phyloP scores from a whole-genome alignment of 2,113 vertebrate genomes.

The Pelecanus crispus region DNA sequence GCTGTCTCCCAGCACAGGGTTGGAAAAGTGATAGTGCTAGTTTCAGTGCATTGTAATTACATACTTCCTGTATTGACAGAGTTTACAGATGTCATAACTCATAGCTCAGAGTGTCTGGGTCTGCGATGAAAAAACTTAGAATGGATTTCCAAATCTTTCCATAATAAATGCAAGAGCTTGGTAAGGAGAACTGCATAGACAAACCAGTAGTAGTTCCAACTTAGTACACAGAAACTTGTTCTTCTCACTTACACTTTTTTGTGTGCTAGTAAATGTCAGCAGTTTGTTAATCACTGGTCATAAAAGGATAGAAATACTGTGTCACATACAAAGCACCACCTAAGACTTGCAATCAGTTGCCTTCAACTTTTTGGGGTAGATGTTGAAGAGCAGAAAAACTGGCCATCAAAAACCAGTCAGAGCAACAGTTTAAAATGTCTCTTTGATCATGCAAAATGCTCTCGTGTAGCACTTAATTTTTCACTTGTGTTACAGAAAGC shows the following conservation, averaged over 20 bases:
- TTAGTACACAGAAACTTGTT: background rate
- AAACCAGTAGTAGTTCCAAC: background rate
- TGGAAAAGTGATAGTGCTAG: background rate
- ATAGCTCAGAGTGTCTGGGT: background rate
- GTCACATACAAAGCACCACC: background rate
- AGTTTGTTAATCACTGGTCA: background rate
- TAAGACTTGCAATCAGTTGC: background rate
- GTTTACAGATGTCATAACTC: background rate
- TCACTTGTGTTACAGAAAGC: constrained; percentile 84
- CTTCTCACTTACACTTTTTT: background rate
- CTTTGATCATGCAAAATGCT: background rate
- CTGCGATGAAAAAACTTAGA: background rate
- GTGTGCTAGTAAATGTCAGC: background rate
- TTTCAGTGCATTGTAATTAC: background rate
- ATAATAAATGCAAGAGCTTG: background rate
- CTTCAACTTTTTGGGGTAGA: background rate
- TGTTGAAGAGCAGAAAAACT: background rate
- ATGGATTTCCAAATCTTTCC: background rate
- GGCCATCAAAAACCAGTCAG: background rate
- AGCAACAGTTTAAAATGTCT: background rate
- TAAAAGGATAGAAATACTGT: background rate
- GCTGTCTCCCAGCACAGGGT: background rate
- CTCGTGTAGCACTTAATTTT: background rate
- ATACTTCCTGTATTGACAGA: background rate
- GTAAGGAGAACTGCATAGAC: background rate